Evolutionary conservation across 2,797 vertebrate genomes (phyloP).

Genomic region (Spinus pinus): DNA sequence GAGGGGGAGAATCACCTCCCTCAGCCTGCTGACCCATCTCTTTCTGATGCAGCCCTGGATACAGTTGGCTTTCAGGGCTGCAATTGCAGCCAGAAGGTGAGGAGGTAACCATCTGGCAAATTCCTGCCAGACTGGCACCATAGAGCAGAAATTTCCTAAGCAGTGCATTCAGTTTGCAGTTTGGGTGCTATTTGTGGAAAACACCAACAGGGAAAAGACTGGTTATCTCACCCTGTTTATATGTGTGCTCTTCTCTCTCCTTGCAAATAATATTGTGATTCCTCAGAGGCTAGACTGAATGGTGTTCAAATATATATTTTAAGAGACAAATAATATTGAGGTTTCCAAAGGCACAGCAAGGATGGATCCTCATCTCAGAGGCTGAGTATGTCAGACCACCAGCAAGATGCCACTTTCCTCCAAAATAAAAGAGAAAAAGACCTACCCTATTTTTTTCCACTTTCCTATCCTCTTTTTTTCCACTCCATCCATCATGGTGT

Average conservation of each 20-base stretch:
- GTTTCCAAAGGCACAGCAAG: neutral
- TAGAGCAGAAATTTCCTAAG: neutral
- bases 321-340: neutral
- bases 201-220: neutral
- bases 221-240: neutral
- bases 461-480: neutral
- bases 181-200: neutral
- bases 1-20: neutral
- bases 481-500: too few species aligned
- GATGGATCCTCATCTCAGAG: neutral
- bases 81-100: neutral
- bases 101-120: neutral
- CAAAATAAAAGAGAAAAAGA: neutral
- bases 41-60: neutral
- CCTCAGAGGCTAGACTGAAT: neutral
- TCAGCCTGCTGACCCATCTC: neutral
- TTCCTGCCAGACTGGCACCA: neutral
- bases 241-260: neutral
- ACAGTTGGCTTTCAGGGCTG: neutral
- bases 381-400: neutral
- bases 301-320: neutral
- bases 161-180: neutral
- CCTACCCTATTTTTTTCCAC: neutral
- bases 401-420: neutral
- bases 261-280: neutral